Evolutionary conservation across 2,113 vertebrate species (phyloP).

Genomic region (Casuarius casuarius): DNA sequence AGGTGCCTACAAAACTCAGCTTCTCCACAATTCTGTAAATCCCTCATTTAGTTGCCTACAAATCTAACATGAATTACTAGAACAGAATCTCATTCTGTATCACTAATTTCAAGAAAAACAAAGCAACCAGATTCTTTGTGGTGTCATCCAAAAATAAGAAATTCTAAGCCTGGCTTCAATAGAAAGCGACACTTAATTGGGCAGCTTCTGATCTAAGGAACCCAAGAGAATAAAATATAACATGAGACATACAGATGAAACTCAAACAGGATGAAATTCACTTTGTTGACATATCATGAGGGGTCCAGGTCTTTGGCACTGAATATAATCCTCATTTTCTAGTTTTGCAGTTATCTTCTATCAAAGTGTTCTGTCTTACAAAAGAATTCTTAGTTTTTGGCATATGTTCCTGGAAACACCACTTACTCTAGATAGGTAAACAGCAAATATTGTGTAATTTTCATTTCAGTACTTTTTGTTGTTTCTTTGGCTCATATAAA

Average conservation of each 20-base stretch:
- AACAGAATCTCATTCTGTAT: not conserved
- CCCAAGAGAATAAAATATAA: slow-evolving; percentile 58
- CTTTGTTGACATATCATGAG: not conserved
- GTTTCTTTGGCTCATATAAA: not conserved
- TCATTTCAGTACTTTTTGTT: not conserved
- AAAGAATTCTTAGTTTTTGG: not conserved
- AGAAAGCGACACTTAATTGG: slow-evolving; percentile 70
- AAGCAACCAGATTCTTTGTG: slow-evolving; percentile 11
- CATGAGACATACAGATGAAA: not conserved
- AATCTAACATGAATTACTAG: not conserved
- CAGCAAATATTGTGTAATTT: not conserved
- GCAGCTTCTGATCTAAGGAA: slow-evolving; percentile 36
- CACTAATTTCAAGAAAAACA: not conserved
- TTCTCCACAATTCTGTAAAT: not conserved
- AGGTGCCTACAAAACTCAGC: not conserved
- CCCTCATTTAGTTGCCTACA: not conserved
- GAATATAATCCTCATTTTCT: not conserved
- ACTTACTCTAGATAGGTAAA: not conserved
- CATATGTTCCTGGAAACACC: not conserved
- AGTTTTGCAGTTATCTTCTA: not conserved
- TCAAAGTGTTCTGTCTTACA: not conserved
- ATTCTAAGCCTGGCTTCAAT: slow-evolving; percentile 39
- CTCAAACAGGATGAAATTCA: not conserved
- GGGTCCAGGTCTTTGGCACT: not conserved
- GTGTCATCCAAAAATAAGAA: slow-evolving; percentile 48